Percentiles rank a stretch among this genome's conserved stretches.
Evolutionary conservation across 2,888 invertebrate genomes (phyloP).

Genomic region (Phrixothrix hirtus): DNA sequence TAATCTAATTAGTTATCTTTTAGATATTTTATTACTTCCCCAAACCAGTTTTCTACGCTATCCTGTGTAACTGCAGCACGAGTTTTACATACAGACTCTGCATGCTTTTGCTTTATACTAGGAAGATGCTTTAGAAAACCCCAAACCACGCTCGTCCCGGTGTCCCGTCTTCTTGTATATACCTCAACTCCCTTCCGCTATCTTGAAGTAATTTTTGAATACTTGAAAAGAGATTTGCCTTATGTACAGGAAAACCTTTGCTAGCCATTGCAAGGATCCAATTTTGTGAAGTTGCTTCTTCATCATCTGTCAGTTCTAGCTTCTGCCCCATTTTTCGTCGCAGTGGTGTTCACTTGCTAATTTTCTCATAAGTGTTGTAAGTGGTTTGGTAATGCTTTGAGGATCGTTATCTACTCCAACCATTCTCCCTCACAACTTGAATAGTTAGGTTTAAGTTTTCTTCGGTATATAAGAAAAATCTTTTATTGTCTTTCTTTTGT

Average conservation of each 20-base stretch:
- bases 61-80: conserved; percentile 21
- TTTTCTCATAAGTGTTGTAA: too few relatives aligned
- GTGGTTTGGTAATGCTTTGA: too few relatives aligned
- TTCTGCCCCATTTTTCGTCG: background rate
- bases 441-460: too few relatives aligned
- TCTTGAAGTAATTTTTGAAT: background rate
- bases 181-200: conserved; percentile 3
- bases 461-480: too few relatives aligned
- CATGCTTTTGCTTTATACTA: conserved; percentile 12
- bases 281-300: background rate
- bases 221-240: background rate
- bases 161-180: conserved; percentile 5
- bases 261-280: too few relatives aligned
- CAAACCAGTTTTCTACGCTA: too few relatives aligned
- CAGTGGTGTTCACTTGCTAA: too few relatives aligned
- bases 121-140: conserved; percentile 13
- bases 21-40: conserved; percentile 2
- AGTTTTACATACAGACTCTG: conserved; percentile 22
- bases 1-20: conserved; percentile 3
- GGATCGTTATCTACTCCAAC: too few relatives aligned
- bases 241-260: background rate
- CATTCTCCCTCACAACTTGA: too few relatives aligned
- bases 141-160: conserved; percentile 3
- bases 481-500: too few relatives aligned
- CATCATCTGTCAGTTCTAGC: background rate